These are phyloP conservation scores for Drosophila macrospina DNA, from an alignment of 2,888 invertebrate genomes.

Conservation along the genomic window DNA sequence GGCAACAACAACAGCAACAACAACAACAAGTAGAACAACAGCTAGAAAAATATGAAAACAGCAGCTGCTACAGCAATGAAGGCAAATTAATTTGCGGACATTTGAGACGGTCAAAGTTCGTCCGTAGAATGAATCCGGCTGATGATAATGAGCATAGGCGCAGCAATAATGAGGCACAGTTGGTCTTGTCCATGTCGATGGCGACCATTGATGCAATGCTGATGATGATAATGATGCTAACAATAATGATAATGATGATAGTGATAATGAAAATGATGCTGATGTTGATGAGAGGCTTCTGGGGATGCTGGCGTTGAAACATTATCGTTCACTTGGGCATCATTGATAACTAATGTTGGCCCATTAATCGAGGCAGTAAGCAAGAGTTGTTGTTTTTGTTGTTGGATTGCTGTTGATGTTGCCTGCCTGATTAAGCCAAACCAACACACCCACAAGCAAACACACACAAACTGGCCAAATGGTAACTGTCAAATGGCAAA, in stretches of 20 bases:
- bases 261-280: conserved; percentile 10
- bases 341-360: conserved; percentile 80
- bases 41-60: conserved; percentile 9
- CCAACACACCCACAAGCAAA: conserved; percentile 8
- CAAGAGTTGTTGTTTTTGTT: conserved; percentile 30
- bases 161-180: conserved; percentile 28
- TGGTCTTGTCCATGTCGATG: conserved; percentile 25
- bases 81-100: conserved; percentile 63
- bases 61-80: conserved; percentile 38
- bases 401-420: conserved; percentile 16
- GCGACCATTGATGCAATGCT: conserved; percentile 50
- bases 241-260: conserved; percentile 43
- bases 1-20: conserved; percentile 5
- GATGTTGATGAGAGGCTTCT: conserved; percentile 7
- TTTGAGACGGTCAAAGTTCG: conserved; percentile 61
- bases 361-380: conserved; percentile 74
- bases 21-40: background rate
- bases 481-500: conserved; percentile 3
- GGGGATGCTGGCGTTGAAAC: conserved; percentile 51
- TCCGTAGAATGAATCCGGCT: conserved; percentile 35
- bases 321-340: conserved; percentile 79
- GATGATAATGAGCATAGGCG: conserved; percentile 52
- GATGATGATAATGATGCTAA: conserved; percentile 56
- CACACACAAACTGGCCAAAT: conserved; percentile 13
- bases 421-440: conserved; percentile 44